A percentile compares a stretch with the other conserved stretches of the same genome.
Evolutionary conservation across 2,888 invertebrate species (phyloP).

Genomic region (Xanthorhoe spadicearia): DNA sequence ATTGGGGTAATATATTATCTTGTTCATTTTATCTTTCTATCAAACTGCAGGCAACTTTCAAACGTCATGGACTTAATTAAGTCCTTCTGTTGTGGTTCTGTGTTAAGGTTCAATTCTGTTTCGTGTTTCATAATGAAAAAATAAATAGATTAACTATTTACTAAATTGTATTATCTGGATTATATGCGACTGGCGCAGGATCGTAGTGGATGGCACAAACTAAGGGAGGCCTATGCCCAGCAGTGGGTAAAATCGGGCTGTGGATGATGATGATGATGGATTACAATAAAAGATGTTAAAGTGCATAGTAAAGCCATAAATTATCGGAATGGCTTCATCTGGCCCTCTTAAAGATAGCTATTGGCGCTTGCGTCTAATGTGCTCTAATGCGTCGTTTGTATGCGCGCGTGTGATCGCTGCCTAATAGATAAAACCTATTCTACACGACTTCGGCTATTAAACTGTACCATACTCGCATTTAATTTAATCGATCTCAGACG

Average conservation of each 20-base stretch:
- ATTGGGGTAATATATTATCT: background rate
- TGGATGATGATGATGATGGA: too few species aligned
- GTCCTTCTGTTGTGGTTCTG: too few species aligned
- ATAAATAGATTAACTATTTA: too few species aligned
- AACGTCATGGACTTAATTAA: background rate
- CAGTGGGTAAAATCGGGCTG: too few species aligned
- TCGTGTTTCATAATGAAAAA: background rate
- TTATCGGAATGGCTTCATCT: slow-evolving; percentile 72
- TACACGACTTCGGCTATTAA: slow-evolving; percentile 41
- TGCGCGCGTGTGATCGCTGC: slow-evolving; percentile 70
- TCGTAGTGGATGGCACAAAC: too few species aligned
- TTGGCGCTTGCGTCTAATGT: slow-evolving; percentile 51
- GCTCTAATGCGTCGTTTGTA: slow-evolving; percentile 73
- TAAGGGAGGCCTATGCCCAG: too few species aligned
- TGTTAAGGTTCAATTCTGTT: too few species aligned
- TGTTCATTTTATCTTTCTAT: background rate
- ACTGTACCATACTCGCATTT: background rate
- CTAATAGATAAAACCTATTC: slow-evolving; percentile 62
- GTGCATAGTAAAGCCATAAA: slow-evolving; percentile 45
- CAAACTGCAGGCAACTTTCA: background rate
- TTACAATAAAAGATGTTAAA: background rate
- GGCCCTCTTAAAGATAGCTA: slow-evolving; percentile 69
- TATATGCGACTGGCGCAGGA: too few species aligned
- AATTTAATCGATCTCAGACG: background rate
- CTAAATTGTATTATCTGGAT: background rate